These are phyloP conservation scores for Apteryx owenii DNA, from an alignment of 2,113 vertebrate species.

Conservation along the genomic window DNA sequence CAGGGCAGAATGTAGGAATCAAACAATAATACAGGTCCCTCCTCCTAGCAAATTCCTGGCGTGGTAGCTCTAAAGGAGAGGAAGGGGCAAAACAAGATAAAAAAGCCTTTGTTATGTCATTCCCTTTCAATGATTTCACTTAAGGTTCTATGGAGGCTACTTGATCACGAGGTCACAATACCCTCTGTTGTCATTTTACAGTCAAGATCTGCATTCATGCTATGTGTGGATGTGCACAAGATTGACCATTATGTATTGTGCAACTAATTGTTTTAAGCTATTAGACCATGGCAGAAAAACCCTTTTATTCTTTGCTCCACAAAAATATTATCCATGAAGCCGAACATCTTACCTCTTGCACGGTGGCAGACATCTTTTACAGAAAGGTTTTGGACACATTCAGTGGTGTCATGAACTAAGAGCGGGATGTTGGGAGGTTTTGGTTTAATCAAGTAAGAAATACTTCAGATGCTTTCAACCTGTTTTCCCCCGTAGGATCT, in stretches of 20 bases:
- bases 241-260: neutral
- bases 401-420: neutral
- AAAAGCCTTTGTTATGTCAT: neutral
- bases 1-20: neutral
- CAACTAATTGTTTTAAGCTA: neutral
- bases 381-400: neutral
- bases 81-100: neutral
- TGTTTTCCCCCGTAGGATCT: neutral
- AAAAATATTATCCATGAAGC: neutral
- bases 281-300: neutral
- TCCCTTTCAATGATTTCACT: neutral
- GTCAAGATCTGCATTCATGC: neutral
- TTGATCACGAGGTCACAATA: neutral
- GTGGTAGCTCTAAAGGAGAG: neutral
- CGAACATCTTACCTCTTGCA: neutral
- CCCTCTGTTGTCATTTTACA: neutral
- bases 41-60: neutral
- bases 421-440: neutral
- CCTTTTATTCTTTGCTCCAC: neutral
- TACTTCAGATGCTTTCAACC: neutral
- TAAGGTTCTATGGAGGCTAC: neutral
- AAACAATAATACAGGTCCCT: neutral
- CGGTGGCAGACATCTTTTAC: neutral
- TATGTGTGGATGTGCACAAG: rapidly evolving
- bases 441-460: neutral